phyloP scores from a whole-genome alignment of 2,113 vertebrate genomes.

The Pedetes capensis region DNA sequence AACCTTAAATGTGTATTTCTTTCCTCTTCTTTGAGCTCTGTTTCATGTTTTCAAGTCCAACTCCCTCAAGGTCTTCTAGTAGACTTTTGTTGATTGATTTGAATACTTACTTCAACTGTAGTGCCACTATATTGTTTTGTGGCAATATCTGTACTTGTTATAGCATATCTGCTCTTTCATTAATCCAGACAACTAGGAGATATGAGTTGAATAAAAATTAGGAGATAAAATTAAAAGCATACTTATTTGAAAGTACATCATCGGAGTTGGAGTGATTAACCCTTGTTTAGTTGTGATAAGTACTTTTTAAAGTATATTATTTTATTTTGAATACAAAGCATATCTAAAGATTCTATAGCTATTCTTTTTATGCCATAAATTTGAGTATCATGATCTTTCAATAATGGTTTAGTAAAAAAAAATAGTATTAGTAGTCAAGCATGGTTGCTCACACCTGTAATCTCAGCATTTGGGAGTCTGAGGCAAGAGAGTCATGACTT shows the following conservation, averaged over 20 bases:
- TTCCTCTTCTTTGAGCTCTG: background rate
- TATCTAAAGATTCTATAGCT: background rate
- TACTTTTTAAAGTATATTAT: background rate
- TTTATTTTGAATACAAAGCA: background rate
- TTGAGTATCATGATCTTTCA: background rate
- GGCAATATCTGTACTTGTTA: too few relatives aligned
- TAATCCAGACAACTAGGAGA: background rate
- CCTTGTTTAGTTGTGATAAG: background rate
- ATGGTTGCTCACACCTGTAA: too few relatives aligned
- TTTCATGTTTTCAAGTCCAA: background rate
- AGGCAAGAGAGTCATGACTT: too few relatives aligned
- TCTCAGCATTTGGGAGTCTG: too few relatives aligned
- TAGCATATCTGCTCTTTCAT: background rate
- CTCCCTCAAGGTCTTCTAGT: background rate
- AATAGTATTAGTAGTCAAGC: too few relatives aligned
- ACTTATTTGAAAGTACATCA: background rate
- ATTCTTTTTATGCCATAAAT: background rate
- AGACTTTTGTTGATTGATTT: background rate
- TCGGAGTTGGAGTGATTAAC: background rate
- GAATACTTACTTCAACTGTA: too few relatives aligned
- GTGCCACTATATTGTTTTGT: background rate
- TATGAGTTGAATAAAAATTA: background rate
- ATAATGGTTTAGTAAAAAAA: background rate
- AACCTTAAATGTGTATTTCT: background rate
- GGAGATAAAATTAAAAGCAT: background rate